Evolutionary conservation across 2,888 invertebrate genomes (phyloP).

Genomic region (Tanypteryx hageni): DNA sequence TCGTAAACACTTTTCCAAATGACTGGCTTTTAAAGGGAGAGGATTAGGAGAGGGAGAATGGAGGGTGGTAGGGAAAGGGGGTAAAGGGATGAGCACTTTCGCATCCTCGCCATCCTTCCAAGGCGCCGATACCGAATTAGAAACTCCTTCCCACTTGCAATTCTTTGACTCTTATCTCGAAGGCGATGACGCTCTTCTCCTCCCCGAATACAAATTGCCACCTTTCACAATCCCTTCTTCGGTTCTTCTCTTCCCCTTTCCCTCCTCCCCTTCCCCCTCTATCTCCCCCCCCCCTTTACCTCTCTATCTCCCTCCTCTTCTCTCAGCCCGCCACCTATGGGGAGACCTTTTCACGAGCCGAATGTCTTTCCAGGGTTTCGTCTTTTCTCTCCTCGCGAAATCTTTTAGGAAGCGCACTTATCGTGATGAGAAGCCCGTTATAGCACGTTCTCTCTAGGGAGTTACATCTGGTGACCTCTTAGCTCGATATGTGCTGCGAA

Average conservation of each 20-base stretch:
- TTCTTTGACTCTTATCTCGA: slow-evolving; percentile 33
- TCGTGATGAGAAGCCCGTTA: too few species aligned
- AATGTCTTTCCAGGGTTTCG: background rate
- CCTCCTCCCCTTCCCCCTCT: too few species aligned
- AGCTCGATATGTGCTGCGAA: too few species aligned
- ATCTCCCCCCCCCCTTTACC: background rate
- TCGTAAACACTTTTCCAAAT: slow-evolving; percentile 20
- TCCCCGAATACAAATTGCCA: slow-evolving; percentile 15
- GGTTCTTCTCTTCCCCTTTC: background rate
- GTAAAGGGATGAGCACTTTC: background rate
- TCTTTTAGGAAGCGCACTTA: too few species aligned
- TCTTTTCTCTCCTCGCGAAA: background rate
- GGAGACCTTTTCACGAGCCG: too few species aligned
- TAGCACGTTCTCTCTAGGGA: too few species aligned
- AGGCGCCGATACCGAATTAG: background rate
- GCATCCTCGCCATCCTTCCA: background rate
- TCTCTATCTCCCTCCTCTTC: background rate
- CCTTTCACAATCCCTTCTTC: background rate
- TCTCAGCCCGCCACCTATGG: background rate
- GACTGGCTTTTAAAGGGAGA: slow-evolving; percentile 16
- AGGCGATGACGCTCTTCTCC: background rate
- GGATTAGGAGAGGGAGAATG: background rate
- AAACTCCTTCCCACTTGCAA: background rate
- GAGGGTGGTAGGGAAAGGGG: background rate
- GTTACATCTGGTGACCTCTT: too few species aligned